Evolutionary conservation across 2,888 invertebrate genomes (phyloP).

Genomic region (Cerceris rybyensis): DNA sequence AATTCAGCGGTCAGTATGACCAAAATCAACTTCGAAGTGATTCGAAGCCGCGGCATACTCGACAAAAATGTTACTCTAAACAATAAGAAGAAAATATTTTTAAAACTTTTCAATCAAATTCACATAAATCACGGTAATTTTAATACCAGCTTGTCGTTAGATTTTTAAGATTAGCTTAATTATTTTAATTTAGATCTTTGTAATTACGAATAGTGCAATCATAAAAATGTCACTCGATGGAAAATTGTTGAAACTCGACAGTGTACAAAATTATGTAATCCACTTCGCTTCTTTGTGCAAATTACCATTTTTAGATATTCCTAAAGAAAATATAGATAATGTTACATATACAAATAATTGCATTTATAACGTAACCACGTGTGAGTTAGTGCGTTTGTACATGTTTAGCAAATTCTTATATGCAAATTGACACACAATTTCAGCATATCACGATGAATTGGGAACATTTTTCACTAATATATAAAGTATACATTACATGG

Average conservation of each 20-base stretch:
- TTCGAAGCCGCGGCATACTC: neutral
- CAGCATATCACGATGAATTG: conserved; percentile 73
- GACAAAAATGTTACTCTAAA: conserved; percentile 50
- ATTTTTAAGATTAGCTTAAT: conserved; percentile 69
- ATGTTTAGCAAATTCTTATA: conserved; percentile 71
- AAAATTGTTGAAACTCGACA: conserved; percentile 70
- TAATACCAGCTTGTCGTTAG: conserved; percentile 73
- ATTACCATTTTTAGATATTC: conserved; percentile 74
- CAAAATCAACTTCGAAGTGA: no score
- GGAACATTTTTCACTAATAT: conserved; percentile 75
- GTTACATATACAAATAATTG: conserved; percentile 75
- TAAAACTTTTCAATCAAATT: conserved; percentile 68
- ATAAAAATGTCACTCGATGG: conserved; percentile 68
- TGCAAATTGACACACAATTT: conserved; percentile 61
- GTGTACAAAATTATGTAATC: conserved; percentile 77
- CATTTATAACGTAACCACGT: conserved; percentile 73
- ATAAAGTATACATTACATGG: conserved; percentile 67
- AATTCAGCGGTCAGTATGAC: no score
- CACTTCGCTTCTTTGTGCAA: conserved; percentile 74
- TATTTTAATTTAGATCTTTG: conserved; percentile 73
- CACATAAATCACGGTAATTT: conserved; percentile 73
- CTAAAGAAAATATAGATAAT: conserved; percentile 74
- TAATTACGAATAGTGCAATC: conserved; percentile 80
- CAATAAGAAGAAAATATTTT: conserved; percentile 68
- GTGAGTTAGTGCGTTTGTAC: conserved; percentile 76